A percentile compares a stretch with the other conserved stretches of the same genome.
Conservation (phyloP, 2,888 invertebrate species). For the Synanthedon tipuliformis region DNA sequence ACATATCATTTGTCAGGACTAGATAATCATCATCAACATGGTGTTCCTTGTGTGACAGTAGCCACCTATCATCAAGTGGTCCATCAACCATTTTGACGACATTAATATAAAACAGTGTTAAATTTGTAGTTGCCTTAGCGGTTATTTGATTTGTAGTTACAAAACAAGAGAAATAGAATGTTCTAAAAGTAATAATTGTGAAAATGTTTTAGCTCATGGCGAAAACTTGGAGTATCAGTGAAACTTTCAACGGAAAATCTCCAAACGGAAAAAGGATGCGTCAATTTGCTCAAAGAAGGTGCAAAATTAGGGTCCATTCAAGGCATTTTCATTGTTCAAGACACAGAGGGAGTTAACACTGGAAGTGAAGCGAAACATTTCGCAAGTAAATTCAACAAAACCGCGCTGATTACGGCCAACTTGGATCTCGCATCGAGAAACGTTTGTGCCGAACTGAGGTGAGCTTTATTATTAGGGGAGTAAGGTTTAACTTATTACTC, state of each 20-base stretch:
- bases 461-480: slow-evolving; percentile 7
- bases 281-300: slow-evolving; percentile 19
- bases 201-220: slow-evolving; percentile 22
- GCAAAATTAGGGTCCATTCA: slow-evolving; percentile 21
- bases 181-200: not conserved
- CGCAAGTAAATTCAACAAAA: slow-evolving; percentile 20
- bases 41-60: too few relatives aligned
- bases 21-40: too few relatives aligned
- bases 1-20: too few relatives aligned
- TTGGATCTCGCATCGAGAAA: slow-evolving; percentile 27
- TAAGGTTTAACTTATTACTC: too few relatives aligned
- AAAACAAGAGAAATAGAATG: not conserved
- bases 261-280: slow-evolving; percentile 19
- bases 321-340: slow-evolving; percentile 28
- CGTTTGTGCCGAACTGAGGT: slow-evolving; percentile 28
- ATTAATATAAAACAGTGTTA: too few relatives aligned
- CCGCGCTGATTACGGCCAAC: slow-evolving; percentile 20
- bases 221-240: slow-evolving; percentile 16
- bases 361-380: slow-evolving; percentile 16
- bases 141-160: too few relatives aligned
- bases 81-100: too few relatives aligned
- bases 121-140: too few relatives aligned
- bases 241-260: slow-evolving; percentile 18
- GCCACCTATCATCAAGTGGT: too few relatives aligned
- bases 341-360: slow-evolving; percentile 9